A percentile compares a stretch with the other conserved stretches of the same genome.
Evolutionary conservation across 2,113 vertebrate genomes (phyloP).

Genomic region (Ameiurus melas): DNA sequence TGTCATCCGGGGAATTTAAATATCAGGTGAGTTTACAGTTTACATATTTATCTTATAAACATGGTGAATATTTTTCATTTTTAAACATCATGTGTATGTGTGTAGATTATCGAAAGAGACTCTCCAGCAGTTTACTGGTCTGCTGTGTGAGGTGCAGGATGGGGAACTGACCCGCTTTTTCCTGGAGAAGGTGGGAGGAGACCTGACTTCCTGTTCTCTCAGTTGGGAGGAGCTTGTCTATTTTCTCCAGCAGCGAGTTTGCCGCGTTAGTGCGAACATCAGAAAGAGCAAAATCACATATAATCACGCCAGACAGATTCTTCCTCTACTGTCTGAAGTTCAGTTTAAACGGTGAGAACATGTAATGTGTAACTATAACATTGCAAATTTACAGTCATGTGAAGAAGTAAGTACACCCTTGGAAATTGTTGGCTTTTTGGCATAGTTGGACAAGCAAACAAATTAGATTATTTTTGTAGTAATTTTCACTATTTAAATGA

Average conservation of each 20-base stretch:
- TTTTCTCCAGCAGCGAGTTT: constrained; percentile 36
- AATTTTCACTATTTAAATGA: too few relatives aligned
- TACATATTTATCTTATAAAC: neutral
- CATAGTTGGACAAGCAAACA: too few relatives aligned
- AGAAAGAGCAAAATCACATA: constrained; percentile 39
- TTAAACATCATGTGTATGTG: neutral
- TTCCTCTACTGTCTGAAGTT: constrained; percentile 39
- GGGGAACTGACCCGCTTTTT: constrained; percentile 42
- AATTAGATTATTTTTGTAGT: too few relatives aligned
- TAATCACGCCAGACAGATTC: constrained; percentile 34
- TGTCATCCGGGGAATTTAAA: constrained; percentile 19
- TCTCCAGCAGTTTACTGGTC: constrained; percentile 42
- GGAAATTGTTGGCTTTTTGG: too few relatives aligned
- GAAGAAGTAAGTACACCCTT: too few relatives aligned
- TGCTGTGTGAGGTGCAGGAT: constrained; percentile 47
- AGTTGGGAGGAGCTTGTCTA: too few relatives aligned
- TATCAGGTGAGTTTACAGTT: constrained; percentile 42
- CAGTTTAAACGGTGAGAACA: constrained; percentile 40
- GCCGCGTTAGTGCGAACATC: constrained; percentile 38
- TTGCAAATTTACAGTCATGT: too few relatives aligned
- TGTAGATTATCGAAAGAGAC: constrained; percentile 34
- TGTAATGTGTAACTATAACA: neutral
- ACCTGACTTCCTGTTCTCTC: constrained; percentile 48
- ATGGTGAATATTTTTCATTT: neutral
- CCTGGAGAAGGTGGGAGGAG: constrained; percentile 38